Base-by-base conservation (phyloP, 2,888 invertebrate species). In the Tachina grossa region DNA sequence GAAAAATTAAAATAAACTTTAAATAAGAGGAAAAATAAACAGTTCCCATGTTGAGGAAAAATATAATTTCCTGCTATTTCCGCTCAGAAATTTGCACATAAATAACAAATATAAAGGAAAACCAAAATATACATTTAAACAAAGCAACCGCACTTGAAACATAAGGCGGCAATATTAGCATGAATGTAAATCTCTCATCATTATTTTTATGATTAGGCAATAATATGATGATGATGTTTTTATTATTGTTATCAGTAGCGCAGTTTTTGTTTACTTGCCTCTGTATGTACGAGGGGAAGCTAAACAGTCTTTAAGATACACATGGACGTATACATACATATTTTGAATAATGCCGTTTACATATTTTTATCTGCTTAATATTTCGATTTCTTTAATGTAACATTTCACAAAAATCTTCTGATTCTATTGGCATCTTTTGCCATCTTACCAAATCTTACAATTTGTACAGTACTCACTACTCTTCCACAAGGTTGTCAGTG, bases 31-130 rank as follows among this genome's bases (percentile, higher is more conserved):
- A 63, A 39, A 47, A 53, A 19, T 51, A 78, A 71, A 61, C 11
- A 6, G 31, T 79, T 71, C 31, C 63, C 45, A 47, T 72, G 47
- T 77, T 65, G 19, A 76, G 82, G 76, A 83, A 77, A 71, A 77
- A 71, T 72, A 41, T 49, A 83, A 83, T 83, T 83, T 83, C 76
- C 82, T 69, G 68, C 43, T 57, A 77, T 83, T 83, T 77, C 82
- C 76, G 65, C 71, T 47, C 41, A 41, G 39, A 39, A 47, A 43
- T 14, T 68, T 31, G 10, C 14, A 57, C 66, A 61, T 59, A 45
- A 45, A 31, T 31, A 6, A 65, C 16, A 43, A 41, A 31, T 47
- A 14, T 14, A 16, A 76, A 31, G 31, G 13, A 10, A 69, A 51
- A 65, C 41, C 5, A 39, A 41, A 78, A 51, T 22, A 43, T 14